Percentiles rank a stretch among this genome's conserved stretches.
phyloP scores from a whole-genome alignment of 64 coral and sea anemone species.

The Pocillopora verrucosa region DNA sequence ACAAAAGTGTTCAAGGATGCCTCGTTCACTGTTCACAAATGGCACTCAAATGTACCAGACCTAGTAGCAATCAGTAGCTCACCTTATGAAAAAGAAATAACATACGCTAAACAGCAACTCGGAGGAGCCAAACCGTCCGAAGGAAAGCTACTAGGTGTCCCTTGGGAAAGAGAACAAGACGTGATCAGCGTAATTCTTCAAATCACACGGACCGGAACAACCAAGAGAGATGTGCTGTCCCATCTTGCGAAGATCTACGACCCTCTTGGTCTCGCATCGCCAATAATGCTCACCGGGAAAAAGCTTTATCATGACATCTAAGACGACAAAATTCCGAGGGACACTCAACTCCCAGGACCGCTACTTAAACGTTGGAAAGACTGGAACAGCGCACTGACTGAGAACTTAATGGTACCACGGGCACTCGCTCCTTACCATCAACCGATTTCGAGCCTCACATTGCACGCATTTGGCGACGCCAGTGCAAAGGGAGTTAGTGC shows the following conservation, averaged over 20 bases:
- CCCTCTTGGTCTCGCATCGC: conserved; percentile 55
- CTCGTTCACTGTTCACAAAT: conserved; percentile 58
- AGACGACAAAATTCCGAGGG: conserved; percentile 57
- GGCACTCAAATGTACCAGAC: conserved; percentile 60
- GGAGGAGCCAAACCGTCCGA: conserved; percentile 39
- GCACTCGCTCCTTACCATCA: conserved; percentile 40
- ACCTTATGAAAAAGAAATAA: conserved; percentile 3
- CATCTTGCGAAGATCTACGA: conserved; percentile 53
- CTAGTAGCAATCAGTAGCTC: conserved; percentile 5
- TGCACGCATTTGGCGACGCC: conserved; percentile 48
- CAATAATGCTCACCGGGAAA: conserved; percentile 45
- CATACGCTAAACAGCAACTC: conserved; percentile 52
- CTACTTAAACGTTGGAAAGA: conserved; percentile 42
- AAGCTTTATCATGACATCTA: conserved; percentile 49
- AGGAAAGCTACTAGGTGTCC: conserved; percentile 49
- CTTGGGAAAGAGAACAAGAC: conserved; percentile 54
- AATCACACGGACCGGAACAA: conserved; percentile 7
- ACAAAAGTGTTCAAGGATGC: conserved; percentile 61
- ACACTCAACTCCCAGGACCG: conserved; percentile 9
- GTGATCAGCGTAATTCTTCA: conserved; percentile 32
- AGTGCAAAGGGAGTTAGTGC: conserved; percentile 39
- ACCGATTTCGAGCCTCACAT: conserved; percentile 35
- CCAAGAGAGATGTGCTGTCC: conserved; percentile 55
- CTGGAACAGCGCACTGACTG: conserved; percentile 32
- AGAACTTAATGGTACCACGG: conserved; percentile 31